Conservation (phyloP, 2,888 invertebrate species). For the Mythimna loreyi region DNA sequence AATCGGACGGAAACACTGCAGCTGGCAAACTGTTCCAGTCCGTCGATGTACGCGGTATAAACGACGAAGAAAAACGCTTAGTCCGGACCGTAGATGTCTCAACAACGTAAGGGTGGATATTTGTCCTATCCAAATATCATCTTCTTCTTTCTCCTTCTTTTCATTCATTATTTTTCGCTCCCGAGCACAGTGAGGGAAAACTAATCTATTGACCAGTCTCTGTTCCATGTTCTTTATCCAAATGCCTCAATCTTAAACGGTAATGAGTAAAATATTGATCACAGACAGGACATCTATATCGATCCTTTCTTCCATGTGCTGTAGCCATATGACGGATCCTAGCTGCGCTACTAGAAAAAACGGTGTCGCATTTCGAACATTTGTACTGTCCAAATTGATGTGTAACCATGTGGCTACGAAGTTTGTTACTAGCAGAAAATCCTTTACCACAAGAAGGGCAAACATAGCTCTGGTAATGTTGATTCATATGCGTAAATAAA, state of each 20-base stretch:
- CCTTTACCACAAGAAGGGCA: conserved; percentile 87
- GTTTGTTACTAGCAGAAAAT: conserved; percentile 81
- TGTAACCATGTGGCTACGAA: conserved; percentile 79
- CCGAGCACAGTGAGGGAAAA: conserved; percentile 75
- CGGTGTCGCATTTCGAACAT: conserved; percentile 82
- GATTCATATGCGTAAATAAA: conserved; percentile 83
- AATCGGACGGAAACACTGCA: too few species aligned
- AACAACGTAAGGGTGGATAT: too few species aligned
- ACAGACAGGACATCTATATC: conserved; percentile 80
- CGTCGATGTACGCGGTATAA: too few species aligned
- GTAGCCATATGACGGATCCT: conserved; percentile 72
- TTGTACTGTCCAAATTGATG: conserved; percentile 81
- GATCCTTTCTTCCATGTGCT: conserved; percentile 74
- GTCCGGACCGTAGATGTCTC: too few species aligned
- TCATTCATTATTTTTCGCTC: conserved; percentile 69
- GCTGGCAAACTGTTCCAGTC: too few species aligned
- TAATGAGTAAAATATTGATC: conserved; percentile 75
- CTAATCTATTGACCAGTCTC: conserved; percentile 74
- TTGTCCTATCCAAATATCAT: too few species aligned
- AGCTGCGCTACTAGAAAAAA: conserved; percentile 75
- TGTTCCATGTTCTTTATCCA: conserved; percentile 74
- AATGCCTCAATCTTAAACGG: conserved; percentile 74
- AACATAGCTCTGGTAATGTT: conserved; percentile 83
- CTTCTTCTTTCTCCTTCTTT: background rate
- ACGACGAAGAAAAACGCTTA: too few species aligned